Base-by-base conservation (phyloP, 2,888 invertebrate genomes). In the Peribatodes rhomboidaria region DNA sequence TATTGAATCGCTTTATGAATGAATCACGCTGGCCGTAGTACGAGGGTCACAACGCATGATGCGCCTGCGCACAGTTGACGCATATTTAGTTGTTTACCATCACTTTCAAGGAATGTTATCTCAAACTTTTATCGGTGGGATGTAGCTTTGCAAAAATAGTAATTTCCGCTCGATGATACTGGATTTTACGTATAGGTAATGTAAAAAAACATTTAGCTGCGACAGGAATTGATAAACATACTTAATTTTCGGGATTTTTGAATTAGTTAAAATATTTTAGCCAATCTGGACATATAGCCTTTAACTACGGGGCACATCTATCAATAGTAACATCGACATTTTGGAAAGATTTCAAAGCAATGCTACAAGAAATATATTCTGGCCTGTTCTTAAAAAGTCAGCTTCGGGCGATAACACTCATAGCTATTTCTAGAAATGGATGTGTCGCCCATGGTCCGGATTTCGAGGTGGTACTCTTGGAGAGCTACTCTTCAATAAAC, bases 111-210 rank as follows among this genome's bases (percentile, higher is more conserved):
- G 73, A 79, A 76, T 76, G 70, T 79, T 82, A 82, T 50, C 16
- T 50, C 79, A 58, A 11, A 20, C 47, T 58, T 58, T 79, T 82
- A 83, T 83, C 83, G 76, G 69, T 73, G 66, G 83, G 81, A 81
- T 73, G 77, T 74, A 70, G 70, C 67, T 73, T 74, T 77, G 81
- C 80, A 78, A 82, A 84, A 82, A 80, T 61, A 68, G 33, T 67
- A 67, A 67, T 75, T 22, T 74, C 74, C 76, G 69, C 68, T 72
- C 71, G 72, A 73, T 72, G 62, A 69, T 67, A 18, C 61, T 11
- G 52, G 56, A 33, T 52, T 61, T 56, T 39, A 16, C 56, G 56
- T 66, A 27, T 61, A 65, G 58, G 57, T 16, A 68, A 68, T 65
- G 27, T 1, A 46, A 49, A n/a, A n/a, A n/a, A 55, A 47, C 33